A percentile compares a stretch with the other conserved stretches of the same genome.
Conservation (phyloP, 2,888 invertebrate species). For the Rhagonycha lutea region DNA sequence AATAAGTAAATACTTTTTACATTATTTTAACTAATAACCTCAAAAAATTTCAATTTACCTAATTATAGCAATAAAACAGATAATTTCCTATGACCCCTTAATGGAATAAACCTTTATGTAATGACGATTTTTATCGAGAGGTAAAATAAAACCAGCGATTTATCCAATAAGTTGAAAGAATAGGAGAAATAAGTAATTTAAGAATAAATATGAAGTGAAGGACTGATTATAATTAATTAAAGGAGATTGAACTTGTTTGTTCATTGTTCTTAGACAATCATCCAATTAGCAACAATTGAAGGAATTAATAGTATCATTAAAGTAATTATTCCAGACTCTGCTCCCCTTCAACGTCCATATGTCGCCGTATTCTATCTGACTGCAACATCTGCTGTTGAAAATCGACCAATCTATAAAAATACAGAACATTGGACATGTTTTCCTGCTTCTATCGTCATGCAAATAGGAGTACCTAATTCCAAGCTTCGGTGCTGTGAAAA, state of each 20-base stretch:
- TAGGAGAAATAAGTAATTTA: background rate
- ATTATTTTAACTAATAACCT: background rate
- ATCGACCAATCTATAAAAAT: conserved; percentile 18
- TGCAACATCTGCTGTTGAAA: conserved; percentile 26
- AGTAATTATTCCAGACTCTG: conserved; percentile 34
- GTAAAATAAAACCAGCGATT: too few species aligned
- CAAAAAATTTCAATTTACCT: background rate
- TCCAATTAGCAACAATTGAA: conserved; percentile 45
- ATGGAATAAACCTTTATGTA: background rate
- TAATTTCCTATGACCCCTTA: background rate
- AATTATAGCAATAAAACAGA: background rate
- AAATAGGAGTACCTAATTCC: conserved; percentile 31
- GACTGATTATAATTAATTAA: background rate
- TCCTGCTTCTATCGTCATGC: conserved; percentile 36
- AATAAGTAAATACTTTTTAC: too few species aligned
- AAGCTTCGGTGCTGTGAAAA: conserved; percentile 11
- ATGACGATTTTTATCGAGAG: background rate
- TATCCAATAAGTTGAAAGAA: background rate
- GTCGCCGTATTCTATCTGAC: conserved; percentile 25
- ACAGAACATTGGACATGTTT: conserved; percentile 29
- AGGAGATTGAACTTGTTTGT: conserved; percentile 25
- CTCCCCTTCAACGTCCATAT: conserved; percentile 29
- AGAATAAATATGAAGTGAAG: background rate
- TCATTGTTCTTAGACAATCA: conserved; percentile 41
- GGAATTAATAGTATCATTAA: conserved; percentile 46